Conservation (phyloP, 2,113 vertebrate species). For the Thamnaconus septentrionalis region DNA sequence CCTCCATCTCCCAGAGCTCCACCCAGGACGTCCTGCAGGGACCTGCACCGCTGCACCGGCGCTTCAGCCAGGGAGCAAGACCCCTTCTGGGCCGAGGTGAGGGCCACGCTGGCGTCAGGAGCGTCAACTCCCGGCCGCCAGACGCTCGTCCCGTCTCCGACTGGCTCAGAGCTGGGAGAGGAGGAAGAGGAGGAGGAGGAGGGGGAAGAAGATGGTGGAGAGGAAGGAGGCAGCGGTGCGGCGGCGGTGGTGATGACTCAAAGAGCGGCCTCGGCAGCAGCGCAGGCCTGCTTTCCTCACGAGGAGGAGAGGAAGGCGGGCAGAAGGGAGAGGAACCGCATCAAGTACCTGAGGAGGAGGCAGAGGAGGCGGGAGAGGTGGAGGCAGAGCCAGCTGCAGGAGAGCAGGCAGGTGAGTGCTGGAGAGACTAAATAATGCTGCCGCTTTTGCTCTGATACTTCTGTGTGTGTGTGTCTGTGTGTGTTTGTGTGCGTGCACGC, state of each 20-base stretch:
- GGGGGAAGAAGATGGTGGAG: constrained; percentile 61
- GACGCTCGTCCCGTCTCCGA: constrained; percentile 20
- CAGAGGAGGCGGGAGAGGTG: constrained; percentile 79
- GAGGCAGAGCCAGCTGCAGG: constrained; percentile 76
- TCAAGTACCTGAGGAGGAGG: constrained; percentile 83
- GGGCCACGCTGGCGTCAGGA: constrained; percentile 10
- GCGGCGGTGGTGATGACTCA: constrained; percentile 38
- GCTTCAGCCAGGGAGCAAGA: constrained; percentile 31
- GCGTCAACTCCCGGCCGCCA: constrained; percentile 1
- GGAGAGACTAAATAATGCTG: neutral
- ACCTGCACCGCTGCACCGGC: constrained; percentile 1
- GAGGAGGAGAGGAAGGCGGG: constrained; percentile 69
- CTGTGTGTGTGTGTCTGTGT: neutral
- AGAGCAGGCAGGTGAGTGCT: constrained; percentile 69
- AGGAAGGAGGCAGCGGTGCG: constrained; percentile 72
- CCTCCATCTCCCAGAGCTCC: constrained; percentile 27
- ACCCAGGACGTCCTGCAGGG: constrained; percentile 18
- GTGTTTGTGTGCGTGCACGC: constrained; percentile 6
- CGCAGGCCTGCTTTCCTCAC: constrained; percentile 12
- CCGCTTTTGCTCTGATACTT: no score
- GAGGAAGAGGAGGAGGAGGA: constrained; percentile 21
- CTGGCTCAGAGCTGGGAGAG: constrained; percentile 44
- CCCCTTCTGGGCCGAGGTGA: constrained; percentile 48
- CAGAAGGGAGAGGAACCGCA: constrained; percentile 82
- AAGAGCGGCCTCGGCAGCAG: constrained; percentile 10